Conservation (phyloP, 2,888 invertebrate genomes). For the Napeogenes sylphis region DNA sequence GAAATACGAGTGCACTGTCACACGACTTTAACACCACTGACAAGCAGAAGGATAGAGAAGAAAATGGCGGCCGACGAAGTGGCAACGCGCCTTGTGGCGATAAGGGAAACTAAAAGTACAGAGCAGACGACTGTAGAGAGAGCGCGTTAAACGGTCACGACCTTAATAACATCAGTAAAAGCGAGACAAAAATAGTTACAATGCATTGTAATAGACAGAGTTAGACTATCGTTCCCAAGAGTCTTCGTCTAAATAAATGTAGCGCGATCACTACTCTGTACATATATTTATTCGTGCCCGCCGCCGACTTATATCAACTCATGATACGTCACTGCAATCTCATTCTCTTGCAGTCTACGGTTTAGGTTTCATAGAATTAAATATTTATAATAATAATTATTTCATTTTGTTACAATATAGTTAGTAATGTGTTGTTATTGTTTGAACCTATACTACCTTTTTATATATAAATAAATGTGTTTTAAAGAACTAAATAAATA, state of each 20-base stretch:
- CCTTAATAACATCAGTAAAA: constrained; percentile 30
- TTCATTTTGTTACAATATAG: too few relatives aligned
- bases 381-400: too few relatives aligned
- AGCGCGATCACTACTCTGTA: constrained; percentile 48
- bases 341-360: constrained; percentile 53
- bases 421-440: too few relatives aligned
- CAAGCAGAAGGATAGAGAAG: constrained; percentile 70
- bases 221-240: constrained; percentile 24
- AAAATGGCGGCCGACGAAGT: constrained; percentile 64
- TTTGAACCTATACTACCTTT: too few relatives aligned
- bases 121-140: constrained; percentile 44
- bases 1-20: constrained; percentile 48
- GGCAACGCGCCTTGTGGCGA: constrained; percentile 47
- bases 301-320: constrained; percentile 45
- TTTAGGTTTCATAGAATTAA: background rate
- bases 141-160: constrained; percentile 21
- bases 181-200: constrained; percentile 35
- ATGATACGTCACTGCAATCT: constrained; percentile 49
- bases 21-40: constrained; percentile 60
- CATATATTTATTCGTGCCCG: constrained; percentile 31
- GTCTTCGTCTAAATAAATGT: constrained; percentile 11
- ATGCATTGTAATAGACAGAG: constrained; percentile 33
- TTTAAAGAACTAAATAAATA: background rate
- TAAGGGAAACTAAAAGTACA: constrained; percentile 49
- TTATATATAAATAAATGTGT: too few relatives aligned